Percentiles rank a stretch among this genome's conserved stretches.
phyloP scores from a whole-genome alignment of 1,140 invertebrate species.

The Pachypsylla venusta region DNA sequence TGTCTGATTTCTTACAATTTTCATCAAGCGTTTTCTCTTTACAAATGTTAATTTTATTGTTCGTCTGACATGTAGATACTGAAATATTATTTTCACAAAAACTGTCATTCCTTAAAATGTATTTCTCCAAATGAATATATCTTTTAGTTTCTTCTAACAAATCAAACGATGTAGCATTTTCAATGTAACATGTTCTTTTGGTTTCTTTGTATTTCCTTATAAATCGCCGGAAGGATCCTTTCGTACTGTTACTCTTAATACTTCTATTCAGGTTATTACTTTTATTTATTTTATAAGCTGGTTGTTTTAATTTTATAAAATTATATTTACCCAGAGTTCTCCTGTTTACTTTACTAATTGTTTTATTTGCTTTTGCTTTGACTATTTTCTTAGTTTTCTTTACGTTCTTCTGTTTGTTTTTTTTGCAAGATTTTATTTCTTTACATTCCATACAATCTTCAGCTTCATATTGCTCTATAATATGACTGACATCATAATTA shows the following conservation, averaged over 20 bases:
- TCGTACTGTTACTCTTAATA: not conserved
- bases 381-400: too few relatives aligned
- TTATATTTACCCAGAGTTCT: slow-evolving; percentile 1
- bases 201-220: slow-evolving; percentile 1
- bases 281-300: not conserved
- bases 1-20: too few relatives aligned
- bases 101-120: too few relatives aligned
- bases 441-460: not conserved
- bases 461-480: not conserved
- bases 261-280: not conserved
- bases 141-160: too few relatives aligned
- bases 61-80: too few relatives aligned
- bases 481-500: not conserved
- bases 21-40: too few relatives aligned
- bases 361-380: not conserved
- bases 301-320: slow-evolving; percentile 5
- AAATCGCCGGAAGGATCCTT: not conserved
- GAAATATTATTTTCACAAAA: too few relatives aligned
- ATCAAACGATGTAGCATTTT: not conserved
- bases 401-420: not conserved
- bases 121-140: too few relatives aligned
- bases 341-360: not conserved
- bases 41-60: too few relatives aligned
- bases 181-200: too few relatives aligned
- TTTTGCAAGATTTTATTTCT: not conserved